Base-by-base conservation (phyloP, 2,113 vertebrate genomes). In the Labeo rohita region DNA sequence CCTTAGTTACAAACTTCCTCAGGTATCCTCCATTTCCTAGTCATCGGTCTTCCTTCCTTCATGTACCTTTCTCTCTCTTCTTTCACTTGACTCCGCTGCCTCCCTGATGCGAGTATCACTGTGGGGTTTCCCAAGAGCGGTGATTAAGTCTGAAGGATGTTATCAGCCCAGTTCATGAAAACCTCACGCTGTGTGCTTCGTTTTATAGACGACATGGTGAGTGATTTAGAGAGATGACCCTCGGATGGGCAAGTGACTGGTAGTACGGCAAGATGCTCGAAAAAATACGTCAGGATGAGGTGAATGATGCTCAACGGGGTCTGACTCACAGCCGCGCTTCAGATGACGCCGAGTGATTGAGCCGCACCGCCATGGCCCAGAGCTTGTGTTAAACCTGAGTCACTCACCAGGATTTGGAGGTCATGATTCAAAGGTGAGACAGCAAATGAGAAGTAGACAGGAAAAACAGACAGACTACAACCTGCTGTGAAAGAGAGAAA, bases 131-230 rank as follows among this genome's bases (percentile, higher is more conserved):
- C 85, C 79, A 21, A 47, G 15, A 81, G 85, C 28, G 0, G 77
- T 82, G 68, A 82, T 86, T 82, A 81, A 75, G 52, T 68, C 85
- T 75, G 78, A 65, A 52, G 78, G 56, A 75, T 49, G 52, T 74
- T 86, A 86, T 86, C 85, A 8, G 39, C 52, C 56, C 43, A 23
- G 66, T 61, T 39, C 66, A 36, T 54, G 39, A 80, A 80, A 80
- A 36, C 23, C 85, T 52, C 43, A 16, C 6, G 16, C 52, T 73
- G 72, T 52, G 78, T n/a, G 23, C 28, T 82, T 54, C 28, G 6
- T 70, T 70, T 82, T 52, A 52, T 82, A 49, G 79, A 66, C 4
- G 7, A 10, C 34, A 45, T 8, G 13, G 79, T 49, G 63, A 52
- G 47, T 36, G 80, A 82, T 82, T 82, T 82, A 66, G 23, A 70